Evolutionary conservation across 2,888 invertebrate genomes (phyloP), one percentile per base, ranked within the genome.

Genomic region (Harpalus rubripes): DNA sequence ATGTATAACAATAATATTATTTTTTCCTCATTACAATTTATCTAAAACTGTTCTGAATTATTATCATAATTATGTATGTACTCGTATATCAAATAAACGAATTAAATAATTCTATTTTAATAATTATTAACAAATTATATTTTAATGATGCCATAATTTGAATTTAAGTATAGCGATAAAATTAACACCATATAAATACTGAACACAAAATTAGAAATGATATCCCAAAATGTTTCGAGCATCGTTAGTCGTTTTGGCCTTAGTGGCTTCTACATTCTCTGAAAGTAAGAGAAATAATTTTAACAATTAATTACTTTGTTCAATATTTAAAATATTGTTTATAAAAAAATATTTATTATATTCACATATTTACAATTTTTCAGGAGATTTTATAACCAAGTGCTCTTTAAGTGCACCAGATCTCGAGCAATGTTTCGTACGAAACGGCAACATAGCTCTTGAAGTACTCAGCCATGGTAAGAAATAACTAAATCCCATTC

Each of bases 141-240:
- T 44, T 44, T 74, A 74, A 74, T 52, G 10, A 16, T 44, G 1
- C 16, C 41, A 44, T 74, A 74, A 74, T 74, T 44, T 10, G 8
- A 74, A 44, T 74, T 74, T 74, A 74, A 74, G 32, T 74, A 44
- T 44, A 18, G 6, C 16, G 44, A 74, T 44, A 74, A 15, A 4
- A 44, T 44, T 44, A 7, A 10, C 12, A 10, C 3, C 16, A 32
- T 72, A 74, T 74, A 74, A 44, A 74, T 41, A 44, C 52, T 41
- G 15, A 0, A 74, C 3, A 74, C 32, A 72, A 32, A 22, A 63
- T 32, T 1, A 52, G 44, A 10, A 52, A 8, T 12, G 12, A 12
- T 12, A 52, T 74, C 72, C 2, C 44, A 74, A 44, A 8, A 74
- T 74, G 72, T 44, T 44, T 44, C 15, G 72, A 18, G 10, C 44